Evolutionary conservation across 2,113 vertebrate species (phyloP).

Genomic region (Zosterops borbonicus): DNA sequence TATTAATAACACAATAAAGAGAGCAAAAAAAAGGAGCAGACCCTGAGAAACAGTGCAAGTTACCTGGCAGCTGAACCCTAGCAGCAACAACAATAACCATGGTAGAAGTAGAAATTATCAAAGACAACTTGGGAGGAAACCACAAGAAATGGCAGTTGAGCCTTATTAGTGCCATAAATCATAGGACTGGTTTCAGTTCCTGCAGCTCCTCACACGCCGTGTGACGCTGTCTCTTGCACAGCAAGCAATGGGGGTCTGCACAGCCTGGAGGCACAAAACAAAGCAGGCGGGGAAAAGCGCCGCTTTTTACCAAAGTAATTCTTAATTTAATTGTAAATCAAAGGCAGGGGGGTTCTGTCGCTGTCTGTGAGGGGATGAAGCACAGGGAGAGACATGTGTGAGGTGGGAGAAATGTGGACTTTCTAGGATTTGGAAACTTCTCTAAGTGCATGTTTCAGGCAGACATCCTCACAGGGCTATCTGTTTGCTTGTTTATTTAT

Average conservation of each 20-base stretch:
- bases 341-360: neutral
- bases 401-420: neutral
- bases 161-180: conserved; percentile 78
- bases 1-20: neutral
- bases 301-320: conserved; percentile 49
- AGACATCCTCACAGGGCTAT: neutral
- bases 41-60: neutral
- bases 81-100: conserved; percentile 33
- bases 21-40: neutral
- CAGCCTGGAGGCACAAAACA: conserved; percentile 45
- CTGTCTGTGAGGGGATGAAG: neutral
- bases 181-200: conserved; percentile 62
- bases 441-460: neutral
- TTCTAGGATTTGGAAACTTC: conserved; percentile 15
- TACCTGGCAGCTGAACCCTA: conserved; percentile 42
- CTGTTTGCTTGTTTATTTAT: neutral
- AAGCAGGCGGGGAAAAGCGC: neutral
- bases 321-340: conserved; percentile 69
- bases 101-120: conserved; percentile 34
- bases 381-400: neutral
- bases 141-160: conserved; percentile 66
- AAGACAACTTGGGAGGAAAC: conserved; percentile 71
- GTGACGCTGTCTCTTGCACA: conserved; percentile 33
- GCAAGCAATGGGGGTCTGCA: conserved; percentile 52
- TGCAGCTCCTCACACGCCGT: conserved; percentile 49